Conservation (phyloP, 2,888 invertebrate species). For the Aporophyla nigra region DNA sequence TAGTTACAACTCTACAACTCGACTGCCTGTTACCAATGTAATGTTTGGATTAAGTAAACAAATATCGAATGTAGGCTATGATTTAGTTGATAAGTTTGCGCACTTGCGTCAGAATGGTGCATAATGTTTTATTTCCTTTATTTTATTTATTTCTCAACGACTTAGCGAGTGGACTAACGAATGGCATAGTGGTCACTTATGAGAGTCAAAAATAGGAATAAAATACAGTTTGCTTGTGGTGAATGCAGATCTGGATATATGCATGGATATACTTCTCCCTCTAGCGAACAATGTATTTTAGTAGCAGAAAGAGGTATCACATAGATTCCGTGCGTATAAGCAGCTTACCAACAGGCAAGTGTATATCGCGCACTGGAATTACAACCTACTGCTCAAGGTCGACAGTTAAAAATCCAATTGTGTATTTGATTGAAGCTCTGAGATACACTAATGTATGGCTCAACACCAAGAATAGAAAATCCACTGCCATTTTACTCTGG, state of each 20-base stretch:
- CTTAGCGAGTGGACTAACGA: constrained; percentile 20
- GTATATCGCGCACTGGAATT: background rate
- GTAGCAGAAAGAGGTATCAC: background rate
- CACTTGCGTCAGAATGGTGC: constrained; percentile 76
- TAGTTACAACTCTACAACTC: constrained; percentile 37
- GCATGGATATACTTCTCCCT: background rate
- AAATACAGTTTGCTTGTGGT: background rate
- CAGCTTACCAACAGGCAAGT: too few relatives aligned
- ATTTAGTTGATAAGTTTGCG: constrained; percentile 73
- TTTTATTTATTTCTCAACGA: constrained; percentile 57
- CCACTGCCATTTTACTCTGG: background rate
- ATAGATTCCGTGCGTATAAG: background rate
- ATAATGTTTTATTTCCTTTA: constrained; percentile 78
- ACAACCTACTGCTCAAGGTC: too few relatives aligned
- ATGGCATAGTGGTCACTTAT: background rate
- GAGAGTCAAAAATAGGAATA: background rate
- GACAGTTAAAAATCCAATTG: background rate
- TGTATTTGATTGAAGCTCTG: background rate
- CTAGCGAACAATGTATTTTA: background rate
- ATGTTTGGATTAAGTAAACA: constrained; percentile 50
- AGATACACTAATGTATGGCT: too few relatives aligned
- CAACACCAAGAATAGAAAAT: background rate
- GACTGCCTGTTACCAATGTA: constrained; percentile 67
- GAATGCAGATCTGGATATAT: background rate
- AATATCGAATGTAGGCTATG: constrained; percentile 84